Evolutionary conservation across 37 sponge, comb jelly and placozoan species (phyloP), one percentile per base, ranked within the genome.

Genomic region (Geodia barretti): DNA sequence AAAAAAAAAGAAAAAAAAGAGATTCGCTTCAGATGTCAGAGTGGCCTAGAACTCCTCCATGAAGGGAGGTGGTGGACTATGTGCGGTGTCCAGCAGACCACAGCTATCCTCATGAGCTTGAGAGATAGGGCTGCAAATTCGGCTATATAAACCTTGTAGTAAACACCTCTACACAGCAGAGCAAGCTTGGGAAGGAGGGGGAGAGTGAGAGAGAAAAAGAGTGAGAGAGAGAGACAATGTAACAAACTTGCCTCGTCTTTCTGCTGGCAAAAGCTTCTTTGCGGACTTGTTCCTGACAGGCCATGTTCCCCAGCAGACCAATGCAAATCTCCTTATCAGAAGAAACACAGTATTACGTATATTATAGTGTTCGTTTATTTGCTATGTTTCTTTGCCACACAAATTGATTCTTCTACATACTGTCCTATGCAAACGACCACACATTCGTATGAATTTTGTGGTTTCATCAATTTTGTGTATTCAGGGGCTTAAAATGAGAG

Each of bases 261-360:
- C n/a, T n/a, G n/a, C n/a, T n/a, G n/a, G n/a, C n/a, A 35, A 83
- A 62, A 0, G 25, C 43, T 0, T 83, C 69, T 23, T 68, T 7
- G 35, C 89, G 83, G 39, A 83, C 41, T n/a, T n/a, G 34, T 24
- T 78, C 68, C 3, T n/a, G 17, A 75, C 90, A 89, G 68, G 70
- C 85, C 36, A 89, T 32, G 75, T 89, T 89, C 8, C 80, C 76
- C 41, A 83, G 23, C 30, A 89, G 73, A 25, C 90, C 90, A 63
- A 89, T 28, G 68, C 84, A 84, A 34, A 89, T 89, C 54, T 89
- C 89, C 89, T 88, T 38, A 25, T 43, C 14, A 20, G 39, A 1
- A 65, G 5, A 40, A 60, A 19, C 24, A 62, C 19, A 62, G n/a
- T 41, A 14, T 62, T 21, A 26, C 23, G 73, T 32, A 67, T n/a